phyloP scores from a whole-genome alignment of 2,888 invertebrate species.

The Xestobium rufovillosum region DNA sequence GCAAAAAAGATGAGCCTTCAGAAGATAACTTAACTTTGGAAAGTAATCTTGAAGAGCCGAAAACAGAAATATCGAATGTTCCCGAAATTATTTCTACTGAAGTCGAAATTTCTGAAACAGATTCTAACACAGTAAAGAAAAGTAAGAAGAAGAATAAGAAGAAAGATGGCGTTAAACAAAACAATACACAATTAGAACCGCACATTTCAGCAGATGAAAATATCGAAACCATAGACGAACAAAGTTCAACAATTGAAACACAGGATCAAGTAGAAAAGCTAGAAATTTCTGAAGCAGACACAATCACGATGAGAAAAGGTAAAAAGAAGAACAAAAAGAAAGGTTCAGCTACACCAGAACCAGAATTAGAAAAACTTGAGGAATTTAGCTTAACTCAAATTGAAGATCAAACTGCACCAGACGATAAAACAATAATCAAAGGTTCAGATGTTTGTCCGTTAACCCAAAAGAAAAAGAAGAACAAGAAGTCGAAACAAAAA shows the following conservation, averaged over 20 bases:
- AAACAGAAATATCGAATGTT: not conserved
- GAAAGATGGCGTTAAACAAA: not conserved
- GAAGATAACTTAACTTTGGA: slow-evolving; percentile 7
- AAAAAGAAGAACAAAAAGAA: slow-evolving; percentile 11
- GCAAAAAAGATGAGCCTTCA: slow-evolving; percentile 9
- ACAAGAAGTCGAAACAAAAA: slow-evolving; percentile 2
- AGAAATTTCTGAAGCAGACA: slow-evolving; percentile 4
- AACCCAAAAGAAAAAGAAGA: slow-evolving; percentile 12
- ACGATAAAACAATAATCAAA: too few relatives aligned
- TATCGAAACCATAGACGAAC: too few relatives aligned
- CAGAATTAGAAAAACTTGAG: not conserved
- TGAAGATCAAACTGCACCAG: too few relatives aligned
- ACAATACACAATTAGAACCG: too few relatives aligned
- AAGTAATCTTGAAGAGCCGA: slow-evolving; percentile 9
- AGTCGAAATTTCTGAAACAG: not conserved
- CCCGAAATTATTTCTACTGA: not conserved
- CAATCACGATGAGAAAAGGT: slow-evolving; percentile 11
- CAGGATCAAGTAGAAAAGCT: too few relatives aligned
- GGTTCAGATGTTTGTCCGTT: slow-evolving; percentile 8
- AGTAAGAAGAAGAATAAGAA: not conserved
- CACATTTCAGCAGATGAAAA: too few relatives aligned
- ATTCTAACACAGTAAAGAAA: not conserved
- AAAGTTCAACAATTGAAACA: too few relatives aligned
- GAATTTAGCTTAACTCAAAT: too few relatives aligned
- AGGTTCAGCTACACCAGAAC: not conserved